phyloP scores from a whole-genome alignment of 2,113 vertebrate species.

The Campylomormyrus tamandua region DNA sequence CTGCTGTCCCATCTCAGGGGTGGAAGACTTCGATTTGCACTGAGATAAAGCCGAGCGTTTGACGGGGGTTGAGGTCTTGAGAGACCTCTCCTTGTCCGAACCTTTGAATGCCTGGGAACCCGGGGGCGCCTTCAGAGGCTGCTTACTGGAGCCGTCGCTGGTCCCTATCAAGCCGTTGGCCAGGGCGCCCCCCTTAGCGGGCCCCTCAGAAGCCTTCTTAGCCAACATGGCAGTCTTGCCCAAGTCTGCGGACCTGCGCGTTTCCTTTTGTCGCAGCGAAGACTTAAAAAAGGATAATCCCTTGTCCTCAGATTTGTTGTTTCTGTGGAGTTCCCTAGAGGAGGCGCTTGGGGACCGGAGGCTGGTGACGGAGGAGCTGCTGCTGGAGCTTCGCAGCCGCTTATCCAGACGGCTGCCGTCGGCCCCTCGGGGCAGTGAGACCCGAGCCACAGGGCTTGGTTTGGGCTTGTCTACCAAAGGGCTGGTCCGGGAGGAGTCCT shows the following conservation, averaged over 20 bases:
- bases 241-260: constrained; percentile 82
- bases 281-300: constrained; percentile 92
- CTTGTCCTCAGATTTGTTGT: constrained; percentile 89
- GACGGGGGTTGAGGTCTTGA: constrained; percentile 63
- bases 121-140: constrained; percentile 45
- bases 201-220: constrained; percentile 69
- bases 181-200: constrained; percentile 58
- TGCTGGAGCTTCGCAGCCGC: constrained; percentile 69
- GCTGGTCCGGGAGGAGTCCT: constrained; percentile 76
- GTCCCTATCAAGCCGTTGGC: constrained; percentile 43
- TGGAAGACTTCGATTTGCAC: constrained; percentile 87
- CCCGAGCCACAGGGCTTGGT: constrained; percentile 29
- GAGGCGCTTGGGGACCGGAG: constrained; percentile 72
- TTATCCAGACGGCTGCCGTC: constrained; percentile 51
- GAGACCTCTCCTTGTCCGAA: constrained; percentile 35
- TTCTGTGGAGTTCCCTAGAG: constrained; percentile 66
- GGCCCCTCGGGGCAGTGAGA: constrained; percentile 53
- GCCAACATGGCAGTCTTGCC: constrained; percentile 79
- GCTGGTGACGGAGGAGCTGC: constrained; percentile 84
- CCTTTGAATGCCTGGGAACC: constrained; percentile 45
- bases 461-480: constrained; percentile 63
- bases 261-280: constrained; percentile 88
- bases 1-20: constrained; percentile 57
- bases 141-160: constrained; percentile 37
- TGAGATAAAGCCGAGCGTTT: constrained; percentile 75